These are phyloP conservation scores for Leptinotarsa tumamoca DNA, from an alignment of 2,888 invertebrate species.

Conservation along the genomic window DNA sequence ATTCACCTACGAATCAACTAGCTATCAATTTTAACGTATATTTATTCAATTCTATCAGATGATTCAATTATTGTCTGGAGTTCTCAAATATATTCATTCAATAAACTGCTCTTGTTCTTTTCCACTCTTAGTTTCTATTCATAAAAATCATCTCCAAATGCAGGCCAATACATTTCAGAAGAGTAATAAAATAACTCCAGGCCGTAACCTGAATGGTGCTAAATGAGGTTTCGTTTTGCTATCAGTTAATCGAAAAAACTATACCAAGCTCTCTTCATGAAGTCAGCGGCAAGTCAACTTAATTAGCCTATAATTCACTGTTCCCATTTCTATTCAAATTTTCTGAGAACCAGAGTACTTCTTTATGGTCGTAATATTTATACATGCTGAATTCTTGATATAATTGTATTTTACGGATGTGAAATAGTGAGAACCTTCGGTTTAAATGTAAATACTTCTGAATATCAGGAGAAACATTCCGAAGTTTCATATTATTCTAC, in stretches of 20 bases:
- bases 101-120: too few species aligned
- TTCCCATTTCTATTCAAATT: constrained; percentile 13
- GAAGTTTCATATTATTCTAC: too few species aligned
- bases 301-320: constrained; percentile 5
- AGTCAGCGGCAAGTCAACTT: background rate
- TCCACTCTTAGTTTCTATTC: too few species aligned
- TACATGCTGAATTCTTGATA: background rate
- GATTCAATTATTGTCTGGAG: too few species aligned
- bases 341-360: background rate
- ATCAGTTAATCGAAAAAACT: background rate
- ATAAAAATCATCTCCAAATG: too few species aligned
- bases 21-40: too few species aligned
- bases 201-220: background rate
- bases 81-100: too few species aligned
- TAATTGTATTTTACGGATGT: background rate
- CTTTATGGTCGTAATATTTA: background rate
- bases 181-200: background rate
- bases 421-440: background rate
- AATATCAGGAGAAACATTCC: too few species aligned
- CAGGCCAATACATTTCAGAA: too few species aligned
- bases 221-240: background rate
- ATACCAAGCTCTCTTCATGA: constrained; percentile 2
- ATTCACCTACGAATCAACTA: too few species aligned
- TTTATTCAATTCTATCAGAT: too few species aligned
- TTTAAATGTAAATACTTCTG: too few species aligned